phyloP scores from a whole-genome alignment of 2,113 vertebrate genomes.

The Chunga burmeisteri region DNA sequence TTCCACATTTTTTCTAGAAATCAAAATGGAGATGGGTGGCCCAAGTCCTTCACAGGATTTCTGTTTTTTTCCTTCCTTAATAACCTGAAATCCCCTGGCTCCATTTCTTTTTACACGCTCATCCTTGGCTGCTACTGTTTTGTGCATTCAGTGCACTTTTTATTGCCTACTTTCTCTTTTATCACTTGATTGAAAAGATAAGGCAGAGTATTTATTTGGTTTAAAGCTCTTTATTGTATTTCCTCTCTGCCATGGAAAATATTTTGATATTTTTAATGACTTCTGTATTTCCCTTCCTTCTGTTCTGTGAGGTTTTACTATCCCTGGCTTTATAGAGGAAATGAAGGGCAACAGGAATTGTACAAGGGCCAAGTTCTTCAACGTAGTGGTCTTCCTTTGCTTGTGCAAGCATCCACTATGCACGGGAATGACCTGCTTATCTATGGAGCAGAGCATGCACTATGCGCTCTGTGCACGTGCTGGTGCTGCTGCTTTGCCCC shows the following conservation, averaged over 20 bases:
- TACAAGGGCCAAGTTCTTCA: not conserved
- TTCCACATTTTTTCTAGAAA: not conserved
- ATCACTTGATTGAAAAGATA: not conserved
- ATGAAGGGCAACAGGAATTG: not conserved
- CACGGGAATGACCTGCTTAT: fast-evolving
- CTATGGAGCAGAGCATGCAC: not conserved
- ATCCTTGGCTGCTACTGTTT: not conserved
- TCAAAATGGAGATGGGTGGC: not conserved
- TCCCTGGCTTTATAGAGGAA: not conserved
- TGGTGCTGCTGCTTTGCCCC: no score
- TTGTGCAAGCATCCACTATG: not conserved
- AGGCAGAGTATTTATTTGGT: not conserved
- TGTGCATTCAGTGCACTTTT: not conserved
- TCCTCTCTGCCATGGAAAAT: not conserved
- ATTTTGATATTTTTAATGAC: not conserved
- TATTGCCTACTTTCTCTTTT: not conserved
- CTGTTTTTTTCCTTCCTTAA: not conserved
- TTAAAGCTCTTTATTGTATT: not conserved
- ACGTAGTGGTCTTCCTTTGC: not conserved
- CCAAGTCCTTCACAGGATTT: not conserved
- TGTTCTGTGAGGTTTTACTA: not conserved
- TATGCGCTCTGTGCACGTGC: no score
- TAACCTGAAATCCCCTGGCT: not conserved
- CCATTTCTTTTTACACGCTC: not conserved
- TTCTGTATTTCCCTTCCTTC: not conserved